Evolutionary conservation across 2,113 vertebrate genomes (phyloP).

Genomic region (Rhizomys pruinosus): DNA sequence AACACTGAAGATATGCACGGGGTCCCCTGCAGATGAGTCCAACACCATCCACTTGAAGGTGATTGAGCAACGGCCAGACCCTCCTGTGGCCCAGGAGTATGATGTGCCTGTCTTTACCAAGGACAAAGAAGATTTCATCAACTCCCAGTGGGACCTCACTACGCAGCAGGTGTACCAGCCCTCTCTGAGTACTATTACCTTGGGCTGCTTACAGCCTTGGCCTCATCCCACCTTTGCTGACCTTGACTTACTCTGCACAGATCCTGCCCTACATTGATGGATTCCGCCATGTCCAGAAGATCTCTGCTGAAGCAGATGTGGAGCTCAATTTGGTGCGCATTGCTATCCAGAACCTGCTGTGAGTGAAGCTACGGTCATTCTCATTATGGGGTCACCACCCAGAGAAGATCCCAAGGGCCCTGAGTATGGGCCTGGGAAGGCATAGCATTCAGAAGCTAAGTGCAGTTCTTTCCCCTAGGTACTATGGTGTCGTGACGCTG

Average conservation of each 20-base stretch:
- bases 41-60: conserved; percentile 98
- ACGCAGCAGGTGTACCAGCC: conserved; percentile 92
- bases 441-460: background rate
- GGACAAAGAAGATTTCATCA: conserved; percentile 95
- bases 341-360: conserved; percentile 97
- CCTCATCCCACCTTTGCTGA: background rate
- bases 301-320: conserved; percentile 96
- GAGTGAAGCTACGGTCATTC: conserved; percentile 71
- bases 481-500: conserved; percentile 95
- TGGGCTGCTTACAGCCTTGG: background rate
- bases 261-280: conserved; percentile 97
- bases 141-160: conserved; percentile 98
- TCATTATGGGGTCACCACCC: background rate
- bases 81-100: conserved; percentile 95
- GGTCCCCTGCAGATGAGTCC: conserved; percentile 90
- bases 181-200: background rate
- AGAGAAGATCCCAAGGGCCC: background rate
- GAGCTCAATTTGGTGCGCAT: conserved; percentile 98
- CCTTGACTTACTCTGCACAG: conserved; percentile 81
- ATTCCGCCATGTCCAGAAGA: conserved; percentile 97
- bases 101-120: conserved; percentile 97
- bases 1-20: conserved; percentile 50
- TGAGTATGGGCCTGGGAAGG: background rate
- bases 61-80: conserved; percentile 94
- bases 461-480: conserved; percentile 85